Evolutionary conservation across 2,888 invertebrate genomes (phyloP), one percentile per base, ranked within the genome.

Genomic region (Cryptocephalus moraei): DNA sequence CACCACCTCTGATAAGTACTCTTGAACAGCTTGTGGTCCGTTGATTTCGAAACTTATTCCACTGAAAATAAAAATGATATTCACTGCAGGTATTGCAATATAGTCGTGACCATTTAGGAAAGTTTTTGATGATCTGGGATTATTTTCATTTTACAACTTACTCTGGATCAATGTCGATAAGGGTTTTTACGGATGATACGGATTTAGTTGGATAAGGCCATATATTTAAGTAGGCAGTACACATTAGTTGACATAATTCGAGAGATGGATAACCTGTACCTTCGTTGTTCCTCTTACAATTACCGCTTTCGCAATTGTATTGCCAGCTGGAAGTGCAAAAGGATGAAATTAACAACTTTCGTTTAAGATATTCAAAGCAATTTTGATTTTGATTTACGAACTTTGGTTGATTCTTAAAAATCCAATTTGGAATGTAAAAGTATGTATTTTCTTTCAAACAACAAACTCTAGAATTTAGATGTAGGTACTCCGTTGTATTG

Each of bases 191-290:
- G 2, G 49, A 43, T 1, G 40, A 36, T 14, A 50, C 44, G n/a
- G 0, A 72, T 11, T 52, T 75, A 2, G 79, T 77, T 0, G 86
- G 85, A 57, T 73, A 68, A 0, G 86, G 86, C 86, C 86, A 86
- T n/a, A 86, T 71, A 43, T 55, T 52, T 32, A 53, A 47, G 33
- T 2, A 79, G 74, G 0, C 84, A 81, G 58, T 77, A 56, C 86
- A 86, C 0, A 80, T 76, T 3, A 84, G 71, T 14, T 82, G 74
- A 57, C 86, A 86, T 42, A 81, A 71, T 48, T 78, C 76, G 55
- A 82, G 65, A 43, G 78, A 79, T 34, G 65, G 59, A 59, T 69
- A 75, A 31, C 49, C 41, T 22, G 40, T 41, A 12, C 47, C 41
- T 36, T 40, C 45, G 31, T 41, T 33, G 11, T 41, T 22, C 48